Evolutionary conservation across 2,888 invertebrate genomes (phyloP), one percentile per base, ranked within the genome.

Genomic region (Nomada flava): DNA sequence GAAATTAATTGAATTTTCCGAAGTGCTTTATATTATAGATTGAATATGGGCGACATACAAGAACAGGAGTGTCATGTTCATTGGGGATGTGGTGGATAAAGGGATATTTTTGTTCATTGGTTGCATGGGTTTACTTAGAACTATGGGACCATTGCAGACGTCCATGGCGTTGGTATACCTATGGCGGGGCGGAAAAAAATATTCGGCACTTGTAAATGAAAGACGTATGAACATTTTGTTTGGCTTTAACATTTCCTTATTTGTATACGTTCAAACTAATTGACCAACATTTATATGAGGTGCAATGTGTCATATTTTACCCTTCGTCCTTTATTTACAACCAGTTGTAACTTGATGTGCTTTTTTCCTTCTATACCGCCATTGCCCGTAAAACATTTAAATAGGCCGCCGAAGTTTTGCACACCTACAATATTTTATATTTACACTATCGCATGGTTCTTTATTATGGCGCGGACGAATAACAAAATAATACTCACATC

Each of bases 81-180:
- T 95, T 9, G 95, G 96, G 0, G 97, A 97, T 93, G 92, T 96
- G 18, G 86, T 97, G 11, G 96, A 97, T 29, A 97, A 97, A 0
- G 95, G 94, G 4, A 91, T 96, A 47, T 94, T 97, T 5, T 92
- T 97, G 69, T 95, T 96, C 80, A 93, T 97, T 20, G 97, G 97
- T 7, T 97, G 97, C 91, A 96, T 97, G 96, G 95, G 96, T 0
- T 95, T 96, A 81, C 94, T 96, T 29, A 95, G 95, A 0, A 94
- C 92, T 4, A 93, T 91, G 93, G 94, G 90, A 74, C 93, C 95
- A 18, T 91, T 96, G 76, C 95, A 95, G 85, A 90, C 94, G 0
- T 94, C 95, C 0, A 86, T 96, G 2, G 94, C 95, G 59, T 97
- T 97, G 97, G 97, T 68, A 94, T 97, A 53, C 95, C 95, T 0